These are phyloP conservation scores for Camponotus vicinus DNA, from an alignment of 1,140 invertebrate species.

Conservation along the genomic window DNA sequence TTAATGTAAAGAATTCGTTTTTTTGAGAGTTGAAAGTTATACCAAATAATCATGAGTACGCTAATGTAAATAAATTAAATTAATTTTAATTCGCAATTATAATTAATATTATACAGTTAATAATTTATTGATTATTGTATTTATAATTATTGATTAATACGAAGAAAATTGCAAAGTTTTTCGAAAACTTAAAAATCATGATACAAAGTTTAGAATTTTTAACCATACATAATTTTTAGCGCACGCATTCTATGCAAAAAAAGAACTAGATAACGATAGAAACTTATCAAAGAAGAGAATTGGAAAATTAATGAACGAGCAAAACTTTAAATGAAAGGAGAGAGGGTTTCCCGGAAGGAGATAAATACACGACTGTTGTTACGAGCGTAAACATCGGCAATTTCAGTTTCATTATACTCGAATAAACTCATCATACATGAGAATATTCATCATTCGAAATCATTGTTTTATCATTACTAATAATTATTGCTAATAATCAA, in stretches of 20 bases:
- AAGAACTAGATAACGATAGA: background rate
- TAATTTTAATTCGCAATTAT: background rate
- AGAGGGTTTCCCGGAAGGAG: conserved; percentile 44
- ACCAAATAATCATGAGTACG: no score
- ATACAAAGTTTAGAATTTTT: background rate
- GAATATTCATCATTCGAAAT: conserved; percentile 1
- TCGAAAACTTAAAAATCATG: background rate
- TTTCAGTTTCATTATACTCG: conserved; percentile 16
- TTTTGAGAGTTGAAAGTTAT: background rate
- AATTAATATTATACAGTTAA: background rate
- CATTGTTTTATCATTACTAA: background rate
- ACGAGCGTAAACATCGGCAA: conserved; percentile 32
- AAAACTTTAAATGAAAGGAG: conserved; percentile 3
- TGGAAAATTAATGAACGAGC: background rate
- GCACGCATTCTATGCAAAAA: background rate
- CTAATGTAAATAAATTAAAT: background rate
- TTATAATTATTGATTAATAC: background rate
- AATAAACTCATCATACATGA: conserved; percentile 26
- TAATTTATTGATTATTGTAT: conserved; percentile 1
- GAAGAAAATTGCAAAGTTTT: background rate
- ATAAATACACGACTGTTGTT: conserved; percentile 34
- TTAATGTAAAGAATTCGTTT: background rate
- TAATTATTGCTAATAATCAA: background rate
- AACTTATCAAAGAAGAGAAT: background rate
- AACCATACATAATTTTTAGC: background rate